Conservation (phyloP, 2,113 vertebrate species). For the Neomonachus schauinslandi region DNA sequence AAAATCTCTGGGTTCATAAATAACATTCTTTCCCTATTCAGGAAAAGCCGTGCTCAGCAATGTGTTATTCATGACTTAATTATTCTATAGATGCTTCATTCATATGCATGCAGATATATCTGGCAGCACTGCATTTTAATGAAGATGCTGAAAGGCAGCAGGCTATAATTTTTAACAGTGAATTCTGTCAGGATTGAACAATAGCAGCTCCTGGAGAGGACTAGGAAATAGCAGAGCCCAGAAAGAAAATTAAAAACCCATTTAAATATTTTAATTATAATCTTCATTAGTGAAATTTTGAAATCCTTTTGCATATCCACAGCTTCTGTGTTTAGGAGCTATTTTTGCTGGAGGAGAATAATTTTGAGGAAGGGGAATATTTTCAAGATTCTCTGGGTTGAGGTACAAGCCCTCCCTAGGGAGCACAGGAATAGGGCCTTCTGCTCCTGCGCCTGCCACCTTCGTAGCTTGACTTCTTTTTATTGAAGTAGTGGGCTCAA, state of each 20-base stretch:
- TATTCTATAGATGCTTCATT: slow-evolving; percentile 83
- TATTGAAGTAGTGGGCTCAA: not conserved
- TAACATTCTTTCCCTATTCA: slow-evolving; percentile 58
- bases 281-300: slow-evolving; percentile 60
- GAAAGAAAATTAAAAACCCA: slow-evolving; percentile 62
- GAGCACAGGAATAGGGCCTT: not conserved
- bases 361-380: not conserved
- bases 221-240: slow-evolving; percentile 32
- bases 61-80: slow-evolving; percentile 82
- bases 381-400: not conserved
- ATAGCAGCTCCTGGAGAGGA: slow-evolving; percentile 57
- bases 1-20: slow-evolving; percentile 64
- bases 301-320: not conserved
- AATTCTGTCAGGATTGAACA: slow-evolving; percentile 73
- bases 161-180: slow-evolving; percentile 79
- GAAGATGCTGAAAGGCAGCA: slow-evolving; percentile 76
- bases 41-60: slow-evolving; percentile 65
- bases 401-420: not conserved
- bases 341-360: not conserved
- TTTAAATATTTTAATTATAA: slow-evolving; percentile 76
- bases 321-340: not conserved
- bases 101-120: slow-evolving; percentile 82
- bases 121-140: slow-evolving; percentile 83
- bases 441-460: not conserved
- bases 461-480: not conserved